Evolutionary conservation across 30 jellyfish, hydroid and myxozoan species (phyloP), one percentile per base, ranked within the genome.

Genomic region (Turritopsis rubra): DNA sequence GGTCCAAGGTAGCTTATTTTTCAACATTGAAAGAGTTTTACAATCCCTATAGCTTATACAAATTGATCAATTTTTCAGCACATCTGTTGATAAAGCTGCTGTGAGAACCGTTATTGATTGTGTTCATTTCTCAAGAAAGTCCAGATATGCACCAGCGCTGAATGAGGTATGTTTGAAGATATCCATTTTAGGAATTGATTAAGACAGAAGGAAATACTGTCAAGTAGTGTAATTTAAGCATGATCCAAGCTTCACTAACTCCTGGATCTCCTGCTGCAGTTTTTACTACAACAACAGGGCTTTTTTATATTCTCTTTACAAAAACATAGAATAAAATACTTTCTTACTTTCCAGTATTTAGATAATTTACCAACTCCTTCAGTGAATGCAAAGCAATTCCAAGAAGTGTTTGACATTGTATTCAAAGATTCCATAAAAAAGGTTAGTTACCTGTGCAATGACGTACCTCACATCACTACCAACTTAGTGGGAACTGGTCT

Each of bases 401-500:
- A 92, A 79, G 86, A 84, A 18, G 79, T 88, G 13, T 92, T 92
- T 75, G 98, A 92, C 65, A 73, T 88, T 54, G 98, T 83, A 25
- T 92, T 87, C 72, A 89, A 80, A 73, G 98, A 88, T 84, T 88
- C 98, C 18, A 75, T 85, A 13, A 88, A 87, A 82, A 88, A 87
- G 91, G 98, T 92, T 66, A 19, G 90, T 28, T n/a, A n/a, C n/a
- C n/a, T n/a, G n/a, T n/a, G n/a, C n/a, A n/a, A n/a, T n/a, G n/a
- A n/a, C n/a, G n/a, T n/a, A n/a, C n/a, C n/a, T n/a, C n/a, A n/a
- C n/a, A n/a, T n/a, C n/a, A n/a, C n/a, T n/a, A n/a, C n/a, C n/a
- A n/a, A n/a, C n/a, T n/a, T n/a, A n/a, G n/a, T n/a, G n/a, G n/a
- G n/a, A n/a, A n/a, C n/a, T n/a, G n/a, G n/a, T n/a, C n/a, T n/a